Evolutionary conservation across 2,888 invertebrate species (phyloP).

Genomic region (Phania funesta): DNA sequence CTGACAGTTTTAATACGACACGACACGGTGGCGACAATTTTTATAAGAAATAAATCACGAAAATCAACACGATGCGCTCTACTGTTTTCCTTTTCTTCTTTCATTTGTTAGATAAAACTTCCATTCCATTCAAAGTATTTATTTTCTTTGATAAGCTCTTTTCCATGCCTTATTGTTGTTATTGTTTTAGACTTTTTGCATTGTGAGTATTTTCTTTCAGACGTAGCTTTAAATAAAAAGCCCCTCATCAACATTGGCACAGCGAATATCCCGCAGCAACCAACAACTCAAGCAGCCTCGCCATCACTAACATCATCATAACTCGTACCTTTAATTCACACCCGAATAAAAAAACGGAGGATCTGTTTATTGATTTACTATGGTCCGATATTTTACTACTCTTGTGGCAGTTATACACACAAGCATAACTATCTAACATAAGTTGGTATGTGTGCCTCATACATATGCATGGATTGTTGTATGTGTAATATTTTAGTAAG

Average conservation of each 20-base stretch:
- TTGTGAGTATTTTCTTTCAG: slow-evolving; percentile 53
- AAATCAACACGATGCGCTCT: slow-evolving; percentile 69
- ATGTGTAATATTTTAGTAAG: not conserved
- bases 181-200: slow-evolving; percentile 29
- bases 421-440: too few relatives aligned
- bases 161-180: slow-evolving; percentile 9
- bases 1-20: slow-evolving; percentile 75
- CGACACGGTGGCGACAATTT: slow-evolving; percentile 69
- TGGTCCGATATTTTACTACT: slow-evolving; percentile 56
- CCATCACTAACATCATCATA: slow-evolving; percentile 12
- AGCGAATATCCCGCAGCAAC: slow-evolving; percentile 12
- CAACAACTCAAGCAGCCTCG: slow-evolving; percentile 19
- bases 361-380: slow-evolving; percentile 62
- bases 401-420: not conserved
- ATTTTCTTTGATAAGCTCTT: too few relatives aligned
- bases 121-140: slow-evolving; percentile 60
- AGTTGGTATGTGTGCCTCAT: not conserved
- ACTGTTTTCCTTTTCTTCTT: slow-evolving; percentile 46
- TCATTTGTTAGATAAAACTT: slow-evolving; percentile 51
- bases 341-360: not conserved
- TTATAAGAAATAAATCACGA: slow-evolving; percentile 74
- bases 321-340: not conserved
- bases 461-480: not conserved
- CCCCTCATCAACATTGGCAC: slow-evolving; percentile 32
- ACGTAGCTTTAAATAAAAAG: slow-evolving; percentile 21